Evolutionary conservation across 2,797 vertebrate species (phyloP).

Genomic region (Pseudochromis fuscus): DNA sequence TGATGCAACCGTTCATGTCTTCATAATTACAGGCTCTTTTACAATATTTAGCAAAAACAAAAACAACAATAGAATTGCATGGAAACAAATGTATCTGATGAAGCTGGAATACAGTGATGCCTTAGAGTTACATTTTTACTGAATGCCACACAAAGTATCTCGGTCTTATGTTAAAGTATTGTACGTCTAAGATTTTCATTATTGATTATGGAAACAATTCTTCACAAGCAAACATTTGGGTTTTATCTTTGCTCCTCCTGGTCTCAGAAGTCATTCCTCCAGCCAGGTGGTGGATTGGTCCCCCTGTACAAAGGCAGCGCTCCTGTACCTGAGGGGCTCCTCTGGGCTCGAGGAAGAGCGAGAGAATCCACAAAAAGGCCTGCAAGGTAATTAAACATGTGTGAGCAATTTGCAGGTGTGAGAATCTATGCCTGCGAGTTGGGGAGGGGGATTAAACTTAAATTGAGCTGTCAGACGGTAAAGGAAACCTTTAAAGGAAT

Average conservation of each 20-base stretch:
- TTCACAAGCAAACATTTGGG: too few relatives aligned
- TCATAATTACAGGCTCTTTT: slow-evolving; percentile 78
- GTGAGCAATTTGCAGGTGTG: slow-evolving; percentile 43
- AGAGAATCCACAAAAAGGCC: slow-evolving; percentile 69
- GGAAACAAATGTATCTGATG: slow-evolving; percentile 62
- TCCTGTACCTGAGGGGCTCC: slow-evolving; percentile 23
- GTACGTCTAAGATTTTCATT: neutral
- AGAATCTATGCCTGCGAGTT: slow-evolving; percentile 10
- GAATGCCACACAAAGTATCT: slow-evolving; percentile 4
- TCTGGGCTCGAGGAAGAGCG: slow-evolving; percentile 69
- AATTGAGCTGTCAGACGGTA: slow-evolving; percentile 38
- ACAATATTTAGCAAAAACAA: slow-evolving; percentile 76
- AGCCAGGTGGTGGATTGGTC: slow-evolving; percentile 43
- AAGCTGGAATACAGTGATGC: slow-evolving; percentile 28
- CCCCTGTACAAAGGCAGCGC: slow-evolving; percentile 35
- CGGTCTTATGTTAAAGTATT: neutral
- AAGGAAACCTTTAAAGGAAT: slow-evolving; percentile 36
- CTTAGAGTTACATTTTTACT: slow-evolving; percentile 3
- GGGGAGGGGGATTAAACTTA: slow-evolving; percentile 2
- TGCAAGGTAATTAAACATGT: slow-evolving; percentile 63
- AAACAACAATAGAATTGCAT: slow-evolving; percentile 52
- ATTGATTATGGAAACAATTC: slow-evolving; percentile 2
- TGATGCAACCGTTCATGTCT: slow-evolving; percentile 75
- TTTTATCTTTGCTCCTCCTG: slow-evolving; percentile 44
- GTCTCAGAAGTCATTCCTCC: slow-evolving; percentile 59